Conservation (phyloP, 2,888 invertebrate genomes). For the Yponomeuta evonymella region DNA sequence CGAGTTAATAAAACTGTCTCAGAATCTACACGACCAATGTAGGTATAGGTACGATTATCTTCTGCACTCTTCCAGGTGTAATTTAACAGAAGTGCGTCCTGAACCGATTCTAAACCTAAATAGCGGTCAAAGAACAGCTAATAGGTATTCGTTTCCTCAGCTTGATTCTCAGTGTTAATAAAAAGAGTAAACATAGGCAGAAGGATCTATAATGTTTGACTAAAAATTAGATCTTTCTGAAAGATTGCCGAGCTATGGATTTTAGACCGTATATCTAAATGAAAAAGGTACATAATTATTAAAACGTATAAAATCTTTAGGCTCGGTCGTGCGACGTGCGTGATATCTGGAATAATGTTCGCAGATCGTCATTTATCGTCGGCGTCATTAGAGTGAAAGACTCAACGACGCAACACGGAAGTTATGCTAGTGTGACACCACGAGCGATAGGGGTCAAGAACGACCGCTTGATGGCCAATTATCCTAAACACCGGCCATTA, state of each 20-base stretch:
- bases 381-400: slow-evolving; percentile 16
- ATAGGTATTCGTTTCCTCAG: neutral
- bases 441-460: slow-evolving; percentile 48
- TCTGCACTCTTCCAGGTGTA: neutral
- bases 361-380: neutral
- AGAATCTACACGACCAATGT: neutral
- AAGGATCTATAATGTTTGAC: neutral
- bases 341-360: neutral
- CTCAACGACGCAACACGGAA: slow-evolving; percentile 30
- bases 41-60: neutral
- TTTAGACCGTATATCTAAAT: neutral
- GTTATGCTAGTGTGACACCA: slow-evolving; percentile 25
- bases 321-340: neutral
- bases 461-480: slow-evolving; percentile 33
- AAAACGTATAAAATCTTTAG: neutral
- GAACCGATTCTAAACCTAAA: no score
- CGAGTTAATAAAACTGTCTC: no score
- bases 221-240: neutral
- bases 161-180: neutral
- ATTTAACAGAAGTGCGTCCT: no score
- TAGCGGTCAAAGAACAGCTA: neutral
- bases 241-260: neutral
- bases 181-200: neutral
- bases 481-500: neutral
- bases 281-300: neutral